Conservation (phyloP, 2,888 invertebrate species). For the Lasioglossum vierecki region DNA sequence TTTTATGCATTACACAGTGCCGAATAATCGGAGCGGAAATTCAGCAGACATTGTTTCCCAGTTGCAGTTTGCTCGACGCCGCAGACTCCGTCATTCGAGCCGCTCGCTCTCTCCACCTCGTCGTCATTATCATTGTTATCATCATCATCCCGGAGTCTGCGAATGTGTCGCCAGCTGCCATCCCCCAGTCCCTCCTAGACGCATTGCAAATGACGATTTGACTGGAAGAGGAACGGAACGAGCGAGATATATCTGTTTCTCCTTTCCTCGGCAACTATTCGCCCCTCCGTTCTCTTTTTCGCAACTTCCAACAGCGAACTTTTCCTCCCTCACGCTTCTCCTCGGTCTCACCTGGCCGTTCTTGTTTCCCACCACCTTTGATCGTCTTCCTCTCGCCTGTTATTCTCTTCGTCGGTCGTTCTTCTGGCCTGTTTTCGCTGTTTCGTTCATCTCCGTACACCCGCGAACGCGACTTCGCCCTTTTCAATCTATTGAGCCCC, state of each 20-base stretch:
- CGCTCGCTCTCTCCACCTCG: slow-evolving; percentile 41
- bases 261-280: not conserved
- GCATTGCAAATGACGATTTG: slow-evolving; percentile 73
- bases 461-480: not conserved
- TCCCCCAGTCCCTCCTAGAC: slow-evolving; percentile 51
- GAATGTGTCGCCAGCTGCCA: not conserved
- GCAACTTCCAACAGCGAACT: slow-evolving; percentile 19
- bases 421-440: not conserved
- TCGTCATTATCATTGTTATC: slow-evolving; percentile 61
- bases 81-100: slow-evolving; percentile 50
- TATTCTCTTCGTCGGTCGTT: not conserved
- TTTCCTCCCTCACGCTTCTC: not conserved
- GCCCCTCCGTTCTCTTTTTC: not conserved
- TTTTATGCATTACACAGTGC: slow-evolving; percentile 47
- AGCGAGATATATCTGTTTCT: not conserved
- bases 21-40: slow-evolving; percentile 65
- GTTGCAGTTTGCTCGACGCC: slow-evolving; percentile 42
- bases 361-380: slow-evolving; percentile 15
- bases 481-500: slow-evolving; percentile 35
- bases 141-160: slow-evolving; percentile 44
- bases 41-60: slow-evolving; percentile 61
- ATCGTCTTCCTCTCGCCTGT: slow-evolving; percentile 9
- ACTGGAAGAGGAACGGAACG: slow-evolving; percentile 40
- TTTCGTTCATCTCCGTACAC: slow-evolving; percentile 17
- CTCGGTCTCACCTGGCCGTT: slow-evolving; percentile 8